These are phyloP conservation scores for Ophion ventricosus DNA, from an alignment of 2,888 invertebrate genomes.

Conservation along the genomic window DNA sequence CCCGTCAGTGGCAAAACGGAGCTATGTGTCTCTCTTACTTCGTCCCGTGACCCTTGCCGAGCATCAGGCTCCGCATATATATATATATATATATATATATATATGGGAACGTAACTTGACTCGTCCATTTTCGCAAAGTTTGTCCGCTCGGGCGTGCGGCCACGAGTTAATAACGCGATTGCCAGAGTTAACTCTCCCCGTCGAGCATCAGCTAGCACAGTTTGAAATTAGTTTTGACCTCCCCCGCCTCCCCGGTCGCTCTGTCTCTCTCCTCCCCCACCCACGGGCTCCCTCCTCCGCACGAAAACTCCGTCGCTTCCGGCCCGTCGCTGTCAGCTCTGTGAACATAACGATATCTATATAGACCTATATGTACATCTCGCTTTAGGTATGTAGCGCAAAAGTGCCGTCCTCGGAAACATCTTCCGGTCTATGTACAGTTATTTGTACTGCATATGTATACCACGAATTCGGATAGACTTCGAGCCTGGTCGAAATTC, in stretches of 20 bases:
- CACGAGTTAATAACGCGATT: constrained; percentile 71
- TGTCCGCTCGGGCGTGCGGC: constrained; percentile 48
- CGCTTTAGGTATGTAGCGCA: constrained; percentile 3
- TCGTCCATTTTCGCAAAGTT: constrained; percentile 60
- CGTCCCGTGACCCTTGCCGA: constrained; percentile 16
- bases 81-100: background rate
- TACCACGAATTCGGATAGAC: constrained; percentile 4
- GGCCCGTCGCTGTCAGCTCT: constrained; percentile 22
- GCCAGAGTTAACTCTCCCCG: constrained; percentile 71
- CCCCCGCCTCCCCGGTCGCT: constrained; percentile 28
- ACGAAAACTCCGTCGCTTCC: constrained; percentile 34
- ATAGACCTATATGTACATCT: constrained; percentile 5
- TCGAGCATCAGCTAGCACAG: constrained; percentile 71
- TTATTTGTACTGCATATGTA: constrained; percentile 30
- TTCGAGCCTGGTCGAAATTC: constrained; percentile 16
- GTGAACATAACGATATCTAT: constrained; percentile 1
- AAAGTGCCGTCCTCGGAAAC: constrained; percentile 29
- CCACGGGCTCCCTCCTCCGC: constrained; percentile 15
- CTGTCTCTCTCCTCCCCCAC: background rate
- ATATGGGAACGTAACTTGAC: constrained; percentile 33
- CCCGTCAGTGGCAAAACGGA: constrained; percentile 10
- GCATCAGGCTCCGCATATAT: background rate
- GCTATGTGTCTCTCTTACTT: constrained; percentile 41
- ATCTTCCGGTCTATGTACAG: constrained; percentile 35
- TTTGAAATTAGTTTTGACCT: constrained; percentile 70